Conservation (phyloP, 2,113 vertebrate species). For the Propithecus coquereli region DNA sequence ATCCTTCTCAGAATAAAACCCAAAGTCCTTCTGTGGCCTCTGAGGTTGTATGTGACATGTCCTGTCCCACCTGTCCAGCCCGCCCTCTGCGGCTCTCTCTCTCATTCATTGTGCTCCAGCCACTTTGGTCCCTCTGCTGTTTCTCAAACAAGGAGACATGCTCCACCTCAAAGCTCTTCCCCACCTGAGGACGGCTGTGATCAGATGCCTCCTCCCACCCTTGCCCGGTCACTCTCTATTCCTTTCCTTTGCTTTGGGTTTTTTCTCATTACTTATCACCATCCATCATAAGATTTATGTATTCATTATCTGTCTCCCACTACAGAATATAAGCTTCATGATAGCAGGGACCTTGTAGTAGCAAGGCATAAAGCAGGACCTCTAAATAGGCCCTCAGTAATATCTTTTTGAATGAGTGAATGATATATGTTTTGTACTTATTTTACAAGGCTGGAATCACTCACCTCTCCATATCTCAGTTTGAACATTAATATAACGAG, state of each 20-base stretch:
- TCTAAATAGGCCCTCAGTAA: neutral
- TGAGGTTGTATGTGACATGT: neutral
- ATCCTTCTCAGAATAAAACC: neutral
- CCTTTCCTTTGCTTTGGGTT: neutral
- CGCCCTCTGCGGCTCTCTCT: neutral
- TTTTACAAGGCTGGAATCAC: neutral
- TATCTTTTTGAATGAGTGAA: neutral
- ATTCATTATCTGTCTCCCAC: neutral
- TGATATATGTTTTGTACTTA: neutral
- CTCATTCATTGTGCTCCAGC: neutral
- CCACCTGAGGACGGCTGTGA: neutral
- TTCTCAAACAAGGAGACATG: neutral
- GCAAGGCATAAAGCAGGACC: neutral
- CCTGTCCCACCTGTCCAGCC: neutral
- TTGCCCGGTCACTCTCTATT: neutral
- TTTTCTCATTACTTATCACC: neutral
- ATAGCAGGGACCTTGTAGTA: neutral
- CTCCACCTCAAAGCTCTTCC: neutral
- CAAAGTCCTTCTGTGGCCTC: neutral
- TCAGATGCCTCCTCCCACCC: neutral
- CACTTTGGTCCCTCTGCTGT: neutral
- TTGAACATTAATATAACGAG: constrained; percentile 18
- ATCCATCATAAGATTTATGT: neutral
- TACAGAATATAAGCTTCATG: neutral
- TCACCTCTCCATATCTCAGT: neutral